Evolutionary conservation across 2,797 vertebrate species (phyloP), one percentile per base, ranked within the genome.

Genomic region (Pampus argenteus): DNA sequence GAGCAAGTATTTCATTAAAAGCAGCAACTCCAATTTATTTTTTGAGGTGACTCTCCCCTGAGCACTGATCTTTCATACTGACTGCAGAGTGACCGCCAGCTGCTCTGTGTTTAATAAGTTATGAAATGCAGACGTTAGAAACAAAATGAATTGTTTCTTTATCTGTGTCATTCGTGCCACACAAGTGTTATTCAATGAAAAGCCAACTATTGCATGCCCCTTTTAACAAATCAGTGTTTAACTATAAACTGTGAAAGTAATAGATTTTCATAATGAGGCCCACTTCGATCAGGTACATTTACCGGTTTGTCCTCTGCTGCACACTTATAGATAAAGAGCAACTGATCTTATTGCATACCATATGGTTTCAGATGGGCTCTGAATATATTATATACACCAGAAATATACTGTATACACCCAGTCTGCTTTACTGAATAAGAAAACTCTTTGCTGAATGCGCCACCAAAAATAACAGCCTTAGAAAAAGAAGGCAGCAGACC

Each of bases 71-170:
- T 36, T 36, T 36, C 13, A 55, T 81, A 74, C 58, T 67, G 49
- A 71, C 71, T 77, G 67, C 68, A 66, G 71, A 76, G 63, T 70
- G 78, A 77, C 64, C 86, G 68, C 71, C 64, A 86, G 68, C 71
- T 72, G 78, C 74, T 66, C 34, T 22, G 42, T 50, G 61, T 81
- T 88, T 66, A 87, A 83, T 80, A 83, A 85, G 82, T 86, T 64
- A 87, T 80, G 66, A 76, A 73, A 78, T 22, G 25, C 66, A 76
- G 22, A 78, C 72, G 48, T 66, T 70, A 18, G 57, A 60, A 65
- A 73, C 51, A 54, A 42, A 74, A 60, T 60, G 31, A 71, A 79
- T 60, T 49, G 22, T 80, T 66, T 49, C 42, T 70, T 69, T 63
- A 68, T 66, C 40, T 38, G 10, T 75, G 36, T 44, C 28, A 9